Conservation (phyloP, 2,888 invertebrate genomes). For the Diarsia dahlii region DNA sequence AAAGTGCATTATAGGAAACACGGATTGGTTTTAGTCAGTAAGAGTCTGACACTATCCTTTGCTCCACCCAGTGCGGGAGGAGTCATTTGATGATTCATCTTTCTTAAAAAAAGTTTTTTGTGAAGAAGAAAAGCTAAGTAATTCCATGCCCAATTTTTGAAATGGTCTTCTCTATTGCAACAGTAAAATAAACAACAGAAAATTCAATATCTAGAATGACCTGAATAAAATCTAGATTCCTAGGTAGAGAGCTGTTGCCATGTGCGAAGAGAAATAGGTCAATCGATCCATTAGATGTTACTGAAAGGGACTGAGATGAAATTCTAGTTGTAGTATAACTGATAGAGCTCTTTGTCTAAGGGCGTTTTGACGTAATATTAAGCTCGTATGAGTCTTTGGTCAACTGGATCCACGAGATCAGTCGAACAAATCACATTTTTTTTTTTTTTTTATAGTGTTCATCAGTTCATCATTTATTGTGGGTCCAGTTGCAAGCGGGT, state of each 20-base stretch:
- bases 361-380: neutral
- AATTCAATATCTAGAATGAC: slow-evolving; percentile 3
- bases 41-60: too few species aligned
- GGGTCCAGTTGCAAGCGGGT: too few species aligned
- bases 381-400: too few species aligned
- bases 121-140: neutral
- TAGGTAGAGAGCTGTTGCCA: slow-evolving; percentile 5
- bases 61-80: too few species aligned
- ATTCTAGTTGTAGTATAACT: neutral
- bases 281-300: slow-evolving; percentile 18
- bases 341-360: neutral
- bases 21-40: too few species aligned
- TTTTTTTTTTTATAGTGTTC: too few species aligned
- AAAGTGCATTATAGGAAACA: too few species aligned
- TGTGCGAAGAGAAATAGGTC: slow-evolving; percentile 31
- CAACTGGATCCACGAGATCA: too few species aligned
- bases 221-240: slow-evolving; percentile 18
- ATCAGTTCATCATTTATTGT: too few species aligned
- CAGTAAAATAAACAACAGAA: neutral
- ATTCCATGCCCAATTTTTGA: neutral
- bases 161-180: neutral
- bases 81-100: too few species aligned
- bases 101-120: too few species aligned
- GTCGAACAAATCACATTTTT: too few species aligned
- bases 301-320: neutral